phyloP scores from a whole-genome alignment of 2,888 invertebrate genomes.

The Pristionchus entomophagus region DNA sequence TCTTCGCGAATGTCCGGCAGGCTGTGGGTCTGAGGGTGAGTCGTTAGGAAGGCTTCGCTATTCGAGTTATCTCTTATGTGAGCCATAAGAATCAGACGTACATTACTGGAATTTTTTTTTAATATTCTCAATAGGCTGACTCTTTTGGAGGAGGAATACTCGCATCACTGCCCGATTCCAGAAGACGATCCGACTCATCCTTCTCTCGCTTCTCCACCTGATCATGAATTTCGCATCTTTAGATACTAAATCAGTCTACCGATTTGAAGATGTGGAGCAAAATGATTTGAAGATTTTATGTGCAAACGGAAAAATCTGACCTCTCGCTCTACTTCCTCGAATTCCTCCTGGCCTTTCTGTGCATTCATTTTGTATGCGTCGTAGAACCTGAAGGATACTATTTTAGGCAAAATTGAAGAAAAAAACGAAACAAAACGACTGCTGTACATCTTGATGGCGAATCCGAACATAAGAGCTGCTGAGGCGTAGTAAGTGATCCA shows the following conservation, averaged over 20 bases:
- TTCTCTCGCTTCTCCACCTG: slow-evolving; percentile 12
- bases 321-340: background rate
- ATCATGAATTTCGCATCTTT: too few relatives aligned
- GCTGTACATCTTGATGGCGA: background rate
- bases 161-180: background rate
- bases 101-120: too few relatives aligned
- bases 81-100: too few relatives aligned
- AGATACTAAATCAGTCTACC: too few relatives aligned
- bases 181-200: background rate
- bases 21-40: background rate
- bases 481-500: background rate
- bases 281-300: too few relatives aligned
- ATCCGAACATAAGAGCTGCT: background rate
- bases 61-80: too few relatives aligned
- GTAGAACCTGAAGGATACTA: background rate
- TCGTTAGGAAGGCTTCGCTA: too few relatives aligned
- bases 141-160: background rate
- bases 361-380: background rate
- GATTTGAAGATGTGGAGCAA: too few relatives aligned
- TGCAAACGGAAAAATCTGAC: too few relatives aligned
- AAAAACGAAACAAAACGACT: background rate
- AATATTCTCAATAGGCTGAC: background rate
- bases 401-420: background rate
- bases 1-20: background rate
- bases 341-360: background rate